Conservation (phyloP, 2,888 invertebrate species). For the Caenorhabditis becei region DNA sequence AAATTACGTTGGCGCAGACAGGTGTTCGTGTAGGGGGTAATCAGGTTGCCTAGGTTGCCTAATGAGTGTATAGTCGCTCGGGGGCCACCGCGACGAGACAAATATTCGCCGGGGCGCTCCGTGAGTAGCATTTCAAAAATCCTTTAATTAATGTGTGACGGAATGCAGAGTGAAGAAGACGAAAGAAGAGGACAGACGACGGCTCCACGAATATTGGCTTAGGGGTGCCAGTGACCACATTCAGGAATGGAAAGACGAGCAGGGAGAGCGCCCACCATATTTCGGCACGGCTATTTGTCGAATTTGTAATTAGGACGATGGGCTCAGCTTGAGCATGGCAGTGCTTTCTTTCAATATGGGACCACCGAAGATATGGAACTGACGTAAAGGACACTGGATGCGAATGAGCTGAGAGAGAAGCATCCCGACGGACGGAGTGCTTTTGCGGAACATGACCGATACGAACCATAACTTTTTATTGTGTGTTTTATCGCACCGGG, state of each 20-base stretch:
- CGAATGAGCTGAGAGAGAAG: neutral
- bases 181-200: conserved; percentile 10
- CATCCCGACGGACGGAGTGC: too few species aligned
- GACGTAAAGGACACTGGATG: conserved; percentile 23
- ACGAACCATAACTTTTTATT: conserved; percentile 44
- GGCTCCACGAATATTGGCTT: conserved; percentile 40
- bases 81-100: conserved; percentile 27
- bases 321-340: conserved; percentile 53
- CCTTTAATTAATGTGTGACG: conserved; percentile 63
- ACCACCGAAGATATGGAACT: conserved; percentile 23
- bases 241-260: conserved; percentile 29
- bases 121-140: conserved; percentile 59
- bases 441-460: conserved; percentile 2
- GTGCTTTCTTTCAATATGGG: conserved; percentile 26
- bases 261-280: conserved; percentile 18
- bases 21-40: conserved; percentile 18
- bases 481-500: conserved; percentile 16
- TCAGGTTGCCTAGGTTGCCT: conserved; percentile 15
- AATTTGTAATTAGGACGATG: conserved; percentile 60
- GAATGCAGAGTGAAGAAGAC: conserved; percentile 28
- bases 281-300: conserved; percentile 38
- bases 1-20: neutral
- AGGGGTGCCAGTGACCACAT: conserved; percentile 35
- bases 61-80: conserved; percentile 5
- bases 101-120: conserved; percentile 17